Base-by-base conservation (phyloP, 2,797 vertebrate genomes). In the Coranthus polyacanthus region DNA sequence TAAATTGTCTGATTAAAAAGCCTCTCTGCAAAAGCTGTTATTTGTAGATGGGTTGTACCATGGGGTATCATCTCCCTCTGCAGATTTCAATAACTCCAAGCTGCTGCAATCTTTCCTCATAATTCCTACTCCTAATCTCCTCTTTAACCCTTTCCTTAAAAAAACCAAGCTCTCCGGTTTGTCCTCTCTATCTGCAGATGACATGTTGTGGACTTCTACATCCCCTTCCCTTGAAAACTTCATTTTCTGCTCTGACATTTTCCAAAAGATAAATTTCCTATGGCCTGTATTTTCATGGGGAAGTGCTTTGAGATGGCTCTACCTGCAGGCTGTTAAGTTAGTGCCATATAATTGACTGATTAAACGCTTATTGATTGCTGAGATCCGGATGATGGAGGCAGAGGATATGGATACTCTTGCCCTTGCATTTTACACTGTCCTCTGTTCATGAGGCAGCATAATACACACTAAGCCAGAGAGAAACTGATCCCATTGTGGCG, bases 281-380 rank as follows among this genome's bases (percentile, higher is more conserved):
- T 75, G 71, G 79, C 81, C 76, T 71, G 80, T 87, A 83, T 91
- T 92, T 93, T 92, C 79, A 89, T 58, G 81, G 86, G 68, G 79
- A 87, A 83, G 79, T 69, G 79, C 82, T 88, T 63, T 0, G 75
- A 67, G 72, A 91, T 78, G 77, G 85, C 83, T 83, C 72, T 87
- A 92, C 91, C 89, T 91, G 79, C 87, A 89, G 88, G 92, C 88
- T 83, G 89, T 91, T 91, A 92, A 93, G 92, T 91, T 88, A 89
- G 89, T 82, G 83, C 82, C 84, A 84, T 90, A 88, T 92, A 93
- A 93, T 92, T 91, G 89, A 90, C 92, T 90, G 91, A 94, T 94
- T 92, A 93, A 94, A 92, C 83, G 81, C 89, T 85, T 93, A 93
- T 93, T 93, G 93, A 94, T 93, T 88, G 88, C 86, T 66, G 81